These are phyloP conservation scores for Alexandromys fortis DNA, from an alignment of 2,113 vertebrate species.

Conservation along the genomic window DNA sequence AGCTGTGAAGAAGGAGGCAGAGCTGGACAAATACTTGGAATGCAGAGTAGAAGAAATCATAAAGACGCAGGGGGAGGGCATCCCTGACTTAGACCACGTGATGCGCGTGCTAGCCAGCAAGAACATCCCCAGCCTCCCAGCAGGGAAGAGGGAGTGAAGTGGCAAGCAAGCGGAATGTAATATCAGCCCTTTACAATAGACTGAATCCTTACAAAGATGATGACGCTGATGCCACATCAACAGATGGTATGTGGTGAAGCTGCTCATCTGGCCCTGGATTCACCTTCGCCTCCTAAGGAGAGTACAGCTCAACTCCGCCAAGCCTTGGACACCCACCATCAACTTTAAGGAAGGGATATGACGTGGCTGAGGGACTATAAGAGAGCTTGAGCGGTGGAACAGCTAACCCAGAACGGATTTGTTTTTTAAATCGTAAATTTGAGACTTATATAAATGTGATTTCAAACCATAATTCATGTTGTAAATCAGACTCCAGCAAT, in stretches of 20 bases:
- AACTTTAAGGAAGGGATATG: slow-evolving; percentile 90
- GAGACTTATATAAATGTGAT: slow-evolving; percentile 89
- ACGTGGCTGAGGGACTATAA: slow-evolving; percentile 88
- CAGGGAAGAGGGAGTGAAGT: too few relatives aligned
- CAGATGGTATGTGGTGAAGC: slow-evolving; percentile 99
- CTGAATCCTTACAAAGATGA: slow-evolving; percentile 75
- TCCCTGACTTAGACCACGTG: too few relatives aligned
- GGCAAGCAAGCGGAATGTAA: too few relatives aligned
- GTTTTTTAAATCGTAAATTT: slow-evolving; percentile 86
- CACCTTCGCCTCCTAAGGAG: slow-evolving; percentile 92
- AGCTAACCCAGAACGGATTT: slow-evolving; percentile 91
- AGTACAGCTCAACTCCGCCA: slow-evolving; percentile 82
- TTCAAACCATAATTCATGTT: slow-evolving; percentile 91
- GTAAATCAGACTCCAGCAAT: slow-evolving; percentile 97
- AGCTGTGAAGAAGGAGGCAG: slow-evolving; percentile 96
- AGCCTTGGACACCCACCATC: slow-evolving; percentile 90
- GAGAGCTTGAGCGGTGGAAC: slow-evolving; percentile 88
- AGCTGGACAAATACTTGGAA: slow-evolving; percentile 99
- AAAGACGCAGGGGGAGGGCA: too few relatives aligned
- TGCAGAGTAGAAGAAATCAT: slow-evolving; percentile 94
- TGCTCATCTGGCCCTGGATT: slow-evolving; percentile 91
- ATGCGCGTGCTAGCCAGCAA: too few relatives aligned
- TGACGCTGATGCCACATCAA: slow-evolving; percentile 95
- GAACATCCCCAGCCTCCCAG: too few relatives aligned
- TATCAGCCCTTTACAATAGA: too few relatives aligned